Base-by-base conservation (phyloP, 2,113 vertebrate genomes). In the Thunnus maccoyii region DNA sequence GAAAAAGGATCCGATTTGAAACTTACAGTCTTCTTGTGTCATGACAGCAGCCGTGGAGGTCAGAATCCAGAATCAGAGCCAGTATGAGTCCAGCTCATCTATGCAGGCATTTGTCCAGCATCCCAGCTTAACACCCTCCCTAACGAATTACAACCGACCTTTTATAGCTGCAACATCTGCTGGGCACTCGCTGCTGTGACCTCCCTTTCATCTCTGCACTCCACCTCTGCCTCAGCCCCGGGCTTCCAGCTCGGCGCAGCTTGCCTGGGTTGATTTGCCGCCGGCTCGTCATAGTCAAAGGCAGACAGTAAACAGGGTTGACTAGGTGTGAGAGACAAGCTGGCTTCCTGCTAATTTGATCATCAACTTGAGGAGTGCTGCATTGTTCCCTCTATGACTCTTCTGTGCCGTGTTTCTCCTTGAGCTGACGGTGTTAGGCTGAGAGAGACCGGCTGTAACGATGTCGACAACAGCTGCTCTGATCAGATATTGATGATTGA, bases 81-180 rank as follows among this genome's bases (percentile, higher is more conserved):
- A n/a, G 58, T 48, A 18, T 20, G 75, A 80, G 61, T 76, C 41
- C 41, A 77, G 62, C 55, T 78, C 17, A 10, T 74, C 72, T 50
- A 15, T 11, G 13, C 17, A 17, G 72, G 75, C 68, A 6, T 70
- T 36, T 0, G 11, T 83, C 67, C 75, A 84, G 80, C 69, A 70
- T 66, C 20, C 67, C 79, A 77, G 61, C 77, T 80, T 64, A 76
- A 70, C 74, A 62, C 62, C 72, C 72, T 74, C 82, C 55, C 41
- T 79, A 69, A 84, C 62, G 66, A 91, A 90, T 91, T 80, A 88
- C 82, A 88, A 18, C 67, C 82, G 76, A 91, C 86, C 85, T 86
- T 81, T 87, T 60, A 73, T 66, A 76, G 90, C 76, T 47, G 3
- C 25, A 91, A 71, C 88, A 92, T 92, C 88, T 93, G 87, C 87